Conservation (phyloP, 2,113 vertebrate genomes). For the Eubucco bourcierii region DNA sequence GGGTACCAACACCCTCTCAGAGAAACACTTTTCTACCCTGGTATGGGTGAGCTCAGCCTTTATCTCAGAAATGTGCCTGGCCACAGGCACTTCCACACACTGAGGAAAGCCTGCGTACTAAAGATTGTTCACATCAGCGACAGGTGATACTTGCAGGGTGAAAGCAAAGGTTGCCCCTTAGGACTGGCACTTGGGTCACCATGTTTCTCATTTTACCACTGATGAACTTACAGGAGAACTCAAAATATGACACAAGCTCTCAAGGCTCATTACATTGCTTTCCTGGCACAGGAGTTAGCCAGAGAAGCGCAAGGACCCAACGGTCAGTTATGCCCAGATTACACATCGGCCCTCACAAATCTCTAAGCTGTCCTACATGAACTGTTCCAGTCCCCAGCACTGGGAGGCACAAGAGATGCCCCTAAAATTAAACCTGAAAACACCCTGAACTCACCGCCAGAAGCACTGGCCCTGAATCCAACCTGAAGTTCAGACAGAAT, state of each 20-base stretch:
- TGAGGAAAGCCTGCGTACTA: background rate
- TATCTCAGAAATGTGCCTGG: background rate
- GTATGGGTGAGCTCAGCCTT: background rate
- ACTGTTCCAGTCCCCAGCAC: background rate
- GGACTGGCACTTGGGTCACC: background rate
- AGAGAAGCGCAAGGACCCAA: background rate
- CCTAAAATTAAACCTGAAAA: background rate
- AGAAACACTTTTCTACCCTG: background rate
- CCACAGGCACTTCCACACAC: background rate
- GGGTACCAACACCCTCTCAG: background rate
- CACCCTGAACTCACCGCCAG: background rate
- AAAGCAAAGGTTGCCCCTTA: fast-evolving
- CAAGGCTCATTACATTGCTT: background rate
- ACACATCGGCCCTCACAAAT: background rate
- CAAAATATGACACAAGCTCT: background rate
- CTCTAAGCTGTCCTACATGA: background rate
- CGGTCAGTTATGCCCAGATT: fast-evolving
- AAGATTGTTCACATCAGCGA: background rate
- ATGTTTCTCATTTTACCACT: background rate
- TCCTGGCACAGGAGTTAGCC: background rate
- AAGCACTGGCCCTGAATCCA: background rate
- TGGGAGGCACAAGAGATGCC: background rate
- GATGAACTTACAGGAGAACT: background rate
- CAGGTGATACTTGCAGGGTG: background rate
- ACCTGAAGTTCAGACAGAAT: background rate